Percentiles rank a stretch among this genome's conserved stretches.
Evolutionary conservation across 1,140 invertebrate species (phyloP).

Genomic region (Neodiprion fabricii): DNA sequence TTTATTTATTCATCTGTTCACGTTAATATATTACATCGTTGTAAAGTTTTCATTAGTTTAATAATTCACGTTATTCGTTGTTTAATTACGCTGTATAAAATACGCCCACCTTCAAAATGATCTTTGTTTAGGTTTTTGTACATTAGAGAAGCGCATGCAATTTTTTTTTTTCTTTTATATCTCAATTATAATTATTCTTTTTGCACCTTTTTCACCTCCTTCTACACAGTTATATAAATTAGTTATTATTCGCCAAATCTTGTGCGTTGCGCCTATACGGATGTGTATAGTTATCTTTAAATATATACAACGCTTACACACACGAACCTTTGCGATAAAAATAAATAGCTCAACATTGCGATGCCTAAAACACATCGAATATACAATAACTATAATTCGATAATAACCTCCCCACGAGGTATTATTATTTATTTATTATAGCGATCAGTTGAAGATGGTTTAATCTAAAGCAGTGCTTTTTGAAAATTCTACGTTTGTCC

Average conservation of each 20-base stretch:
- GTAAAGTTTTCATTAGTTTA: slow-evolving; percentile 42
- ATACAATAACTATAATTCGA: too few species aligned
- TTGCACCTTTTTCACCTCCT: background rate
- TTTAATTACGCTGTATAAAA: slow-evolving; percentile 34
- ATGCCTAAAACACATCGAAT: too few species aligned
- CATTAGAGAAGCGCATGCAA: background rate
- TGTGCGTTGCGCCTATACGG: too few species aligned
- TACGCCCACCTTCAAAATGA: slow-evolving; percentile 16
- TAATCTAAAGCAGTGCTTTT: slow-evolving; percentile 2
- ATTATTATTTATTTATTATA: background rate
- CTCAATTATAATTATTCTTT: background rate
- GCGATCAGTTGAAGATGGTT: background rate
- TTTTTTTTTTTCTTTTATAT: background rate
- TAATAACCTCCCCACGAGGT: too few species aligned
- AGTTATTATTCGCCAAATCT: too few species aligned
- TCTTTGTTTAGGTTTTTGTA: background rate
- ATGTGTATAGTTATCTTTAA: too few species aligned
- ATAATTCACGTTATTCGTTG: background rate
- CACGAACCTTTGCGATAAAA: too few species aligned
- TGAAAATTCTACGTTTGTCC: background rate
- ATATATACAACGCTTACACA: too few species aligned
- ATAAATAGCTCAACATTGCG: too few species aligned
- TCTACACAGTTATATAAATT: too few species aligned
- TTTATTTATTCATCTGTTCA: slow-evolving; percentile 28
- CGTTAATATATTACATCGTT: slow-evolving; percentile 49